A percentile compares a stretch with the other conserved stretches of the same genome.
Evolutionary conservation across 2,797 vertebrate species (phyloP).

Genomic region (Tapirus indicus): DNA sequence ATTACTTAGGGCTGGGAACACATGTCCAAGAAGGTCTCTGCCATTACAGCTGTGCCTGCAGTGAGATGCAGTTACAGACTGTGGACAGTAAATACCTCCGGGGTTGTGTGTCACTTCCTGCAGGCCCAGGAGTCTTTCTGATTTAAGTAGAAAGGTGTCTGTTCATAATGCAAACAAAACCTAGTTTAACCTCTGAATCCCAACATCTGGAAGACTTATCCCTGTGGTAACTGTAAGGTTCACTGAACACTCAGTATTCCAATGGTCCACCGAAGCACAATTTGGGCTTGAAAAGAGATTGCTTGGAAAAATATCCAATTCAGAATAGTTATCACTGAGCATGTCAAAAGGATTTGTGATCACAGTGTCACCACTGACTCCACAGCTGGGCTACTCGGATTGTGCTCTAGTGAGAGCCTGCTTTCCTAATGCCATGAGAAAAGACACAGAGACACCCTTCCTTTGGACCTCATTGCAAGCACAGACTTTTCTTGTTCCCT

Average conservation of each 20-base stretch:
- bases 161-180: constrained; percentile 76
- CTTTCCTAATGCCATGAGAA: not conserved
- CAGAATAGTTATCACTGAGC: not conserved
- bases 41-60: not conserved
- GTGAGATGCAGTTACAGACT: not conserved
- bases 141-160: constrained; percentile 75
- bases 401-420: not conserved
- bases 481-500: not conserved
- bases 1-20: constrained; percentile 74
- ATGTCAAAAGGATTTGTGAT: not conserved
- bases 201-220: constrained; percentile 79
- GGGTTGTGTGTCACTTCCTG: constrained; percentile 78
- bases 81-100: constrained; percentile 68
- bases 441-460: not conserved
- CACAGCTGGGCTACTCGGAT: not conserved
- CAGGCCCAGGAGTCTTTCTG: constrained; percentile 55
- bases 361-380: not conserved
- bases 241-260: constrained; percentile 53
- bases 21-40: constrained; percentile 63
- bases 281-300: constrained; percentile 35
- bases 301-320: not conserved
- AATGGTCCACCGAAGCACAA: constrained; percentile 34
- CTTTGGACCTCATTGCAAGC: not conserved
- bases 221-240: constrained; percentile 10
- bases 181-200: constrained; percentile 63